Evolutionary conservation across 2,888 invertebrate species (phyloP), one percentile per base, ranked within the genome.

Genomic region (Lathronympha strigana): DNA sequence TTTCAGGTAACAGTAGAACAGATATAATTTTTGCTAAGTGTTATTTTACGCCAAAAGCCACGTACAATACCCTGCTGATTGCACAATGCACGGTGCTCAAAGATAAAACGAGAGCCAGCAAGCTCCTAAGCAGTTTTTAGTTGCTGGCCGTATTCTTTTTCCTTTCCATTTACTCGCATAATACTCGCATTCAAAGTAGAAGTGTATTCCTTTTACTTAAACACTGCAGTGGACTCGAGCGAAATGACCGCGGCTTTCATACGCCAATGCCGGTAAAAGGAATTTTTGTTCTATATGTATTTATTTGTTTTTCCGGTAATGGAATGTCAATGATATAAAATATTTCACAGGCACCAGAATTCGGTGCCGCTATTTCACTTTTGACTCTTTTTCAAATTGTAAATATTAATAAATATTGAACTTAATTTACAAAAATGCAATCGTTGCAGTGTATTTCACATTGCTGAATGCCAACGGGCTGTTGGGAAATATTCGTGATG

Each of bases 401-500:
- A 68, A 69, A 67, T 68, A 70, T 69, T 66, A 63, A 68, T 21
- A 68, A 54, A 66, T 49, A 66, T 60, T 61, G 54, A 49, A 47
- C 6, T 15, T 66, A 40, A 61, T 66, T 60, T 51, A 61, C 47
- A 49, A 63, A 60, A 61, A 66, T 61, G 54, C 66, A 54, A 53
- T 61, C 54, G 28, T 28, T 66, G 66, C 66, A 66, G 47, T 73
- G 76, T 74, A 75, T 76, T 73, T 73, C 72, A 69, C 73, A 69
- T 76, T 80, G 74, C 74, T 76, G 74, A 73, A 76, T 78, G 76
- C 77, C 72, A 78, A 77, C 75, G 76, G 70, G 75, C 72, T 76
- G 80, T 79, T 76, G 74, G 73, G 74, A 71, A 77, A 82, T 77
- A 80, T 78, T 71, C 76, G 75, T 75, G 85, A 84, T 85, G 79